Evolutionary conservation across 1,140 invertebrate genomes (phyloP).

Genomic region (Drosophila parvula): DNA sequence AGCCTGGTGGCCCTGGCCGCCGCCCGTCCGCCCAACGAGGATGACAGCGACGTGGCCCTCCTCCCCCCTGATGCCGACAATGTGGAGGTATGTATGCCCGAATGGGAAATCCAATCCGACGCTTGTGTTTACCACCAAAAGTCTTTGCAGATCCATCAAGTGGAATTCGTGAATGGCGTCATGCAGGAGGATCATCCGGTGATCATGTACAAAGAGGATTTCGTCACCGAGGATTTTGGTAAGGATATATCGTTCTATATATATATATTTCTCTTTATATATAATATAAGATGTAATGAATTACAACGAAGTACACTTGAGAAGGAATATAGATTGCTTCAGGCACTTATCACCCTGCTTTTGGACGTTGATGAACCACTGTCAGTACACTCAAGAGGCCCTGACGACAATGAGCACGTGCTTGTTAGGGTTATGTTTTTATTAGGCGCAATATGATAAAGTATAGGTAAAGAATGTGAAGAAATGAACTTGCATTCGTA

Average conservation of each 20-base stretch:
- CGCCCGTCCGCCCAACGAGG: slow-evolving; percentile 40
- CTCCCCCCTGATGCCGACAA: slow-evolving; percentile 69
- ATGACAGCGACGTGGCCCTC: slow-evolving; percentile 47
- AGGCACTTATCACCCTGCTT: too few relatives aligned
- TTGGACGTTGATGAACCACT: too few relatives aligned
- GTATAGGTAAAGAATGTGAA: too few relatives aligned
- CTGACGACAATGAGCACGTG: too few relatives aligned
- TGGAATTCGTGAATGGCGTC: slow-evolving; percentile 63
- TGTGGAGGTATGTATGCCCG: slow-evolving; percentile 61
- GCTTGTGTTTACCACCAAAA: slow-evolving; percentile 1
- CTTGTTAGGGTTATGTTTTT: too few relatives aligned
- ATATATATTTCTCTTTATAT: too few relatives aligned
- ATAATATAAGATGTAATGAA: too few relatives aligned
- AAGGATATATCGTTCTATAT: background rate
- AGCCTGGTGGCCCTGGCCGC: slow-evolving; percentile 24
- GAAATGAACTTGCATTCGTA: too few relatives aligned
- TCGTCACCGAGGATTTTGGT: slow-evolving; percentile 80
- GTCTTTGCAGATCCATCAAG: slow-evolving; percentile 62
- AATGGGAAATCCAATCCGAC: slow-evolving; percentile 7
- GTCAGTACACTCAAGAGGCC: too few relatives aligned
- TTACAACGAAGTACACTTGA: too few relatives aligned
- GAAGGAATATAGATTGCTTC: too few relatives aligned
- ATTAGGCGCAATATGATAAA: too few relatives aligned
- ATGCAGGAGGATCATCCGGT: slow-evolving; percentile 74
- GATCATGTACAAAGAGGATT: slow-evolving; percentile 81